phyloP scores from a whole-genome alignment of 2,113 vertebrate genomes.

The Amphiprion ocellaris region DNA sequence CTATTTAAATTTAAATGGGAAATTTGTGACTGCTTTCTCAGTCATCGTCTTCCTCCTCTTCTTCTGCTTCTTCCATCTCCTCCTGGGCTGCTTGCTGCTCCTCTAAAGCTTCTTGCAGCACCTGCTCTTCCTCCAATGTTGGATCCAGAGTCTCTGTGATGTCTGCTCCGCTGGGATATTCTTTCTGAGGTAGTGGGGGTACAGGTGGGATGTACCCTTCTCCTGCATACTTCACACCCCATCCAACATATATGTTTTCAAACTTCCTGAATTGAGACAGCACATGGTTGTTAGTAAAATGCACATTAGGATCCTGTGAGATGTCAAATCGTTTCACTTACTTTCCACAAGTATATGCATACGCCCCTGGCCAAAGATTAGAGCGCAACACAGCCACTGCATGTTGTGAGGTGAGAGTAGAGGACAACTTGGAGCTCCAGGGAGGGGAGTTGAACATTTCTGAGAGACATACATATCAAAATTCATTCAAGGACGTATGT shows the following conservation, averaged over 20 bases:
- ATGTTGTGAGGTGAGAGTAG: conserved; percentile 87
- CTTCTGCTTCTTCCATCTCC: conserved; percentile 83
- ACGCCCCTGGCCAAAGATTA: conserved; percentile 95
- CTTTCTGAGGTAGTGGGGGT: conserved; percentile 80
- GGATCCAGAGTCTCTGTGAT: conserved; percentile 89
- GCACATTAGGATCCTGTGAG: neutral
- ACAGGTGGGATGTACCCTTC: conserved; percentile 83
- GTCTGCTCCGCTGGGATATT: conserved; percentile 88
- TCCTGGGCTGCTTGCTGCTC: conserved; percentile 79
- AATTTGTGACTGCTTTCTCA: conserved; percentile 4
- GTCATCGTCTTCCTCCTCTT: conserved; percentile 84
- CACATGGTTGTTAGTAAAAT: neutral
- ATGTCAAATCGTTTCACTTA: conserved; percentile 72
- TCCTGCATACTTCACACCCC: conserved; percentile 91
- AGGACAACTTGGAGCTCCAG: conserved; percentile 89
- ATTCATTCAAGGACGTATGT: neutral
- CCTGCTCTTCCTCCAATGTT: conserved; percentile 88
- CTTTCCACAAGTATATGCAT: conserved; percentile 89
- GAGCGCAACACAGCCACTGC: conserved; percentile 90
- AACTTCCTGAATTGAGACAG: conserved; percentile 73
- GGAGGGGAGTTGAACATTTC: conserved; percentile 88
- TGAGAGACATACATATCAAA: conserved; percentile 62
- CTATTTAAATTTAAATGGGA: neutral
- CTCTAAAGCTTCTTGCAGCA: conserved; percentile 83
- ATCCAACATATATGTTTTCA: conserved; percentile 95